Evolutionary conservation across 2,888 invertebrate genomes (phyloP).

Genomic region (Periphyllus acericola): DNA sequence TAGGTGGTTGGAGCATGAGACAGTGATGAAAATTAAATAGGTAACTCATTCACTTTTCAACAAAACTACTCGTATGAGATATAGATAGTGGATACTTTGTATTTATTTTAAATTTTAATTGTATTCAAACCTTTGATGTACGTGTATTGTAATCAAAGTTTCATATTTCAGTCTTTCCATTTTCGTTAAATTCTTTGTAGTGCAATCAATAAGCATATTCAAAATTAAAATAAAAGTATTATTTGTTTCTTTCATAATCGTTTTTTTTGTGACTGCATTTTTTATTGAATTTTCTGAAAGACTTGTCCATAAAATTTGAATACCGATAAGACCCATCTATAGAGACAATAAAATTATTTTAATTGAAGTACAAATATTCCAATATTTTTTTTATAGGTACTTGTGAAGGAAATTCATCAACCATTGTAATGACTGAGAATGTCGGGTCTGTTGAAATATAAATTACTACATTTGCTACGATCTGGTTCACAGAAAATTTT

Average conservation of each 20-base stretch:
- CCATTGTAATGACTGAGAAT: slow-evolving; percentile 85
- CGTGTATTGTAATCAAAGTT: slow-evolving; percentile 95
- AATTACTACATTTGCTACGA: slow-evolving; percentile 85
- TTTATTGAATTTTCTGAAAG: slow-evolving; percentile 90
- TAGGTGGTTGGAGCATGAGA: too few relatives aligned
- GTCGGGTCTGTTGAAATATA: slow-evolving; percentile 88
- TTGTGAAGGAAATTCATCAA: slow-evolving; percentile 95
- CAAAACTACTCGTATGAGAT: too few relatives aligned
- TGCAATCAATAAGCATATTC: slow-evolving; percentile 94
- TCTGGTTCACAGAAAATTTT: slow-evolving; percentile 89
- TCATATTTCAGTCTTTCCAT: slow-evolving; percentile 95
- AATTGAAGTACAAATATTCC: neutral
- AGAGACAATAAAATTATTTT: slow-evolving; percentile 59
- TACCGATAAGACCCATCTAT: slow-evolving; percentile 85
- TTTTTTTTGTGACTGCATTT: slow-evolving; percentile 91
- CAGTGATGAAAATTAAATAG: too few relatives aligned
- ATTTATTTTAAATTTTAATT: too few relatives aligned
- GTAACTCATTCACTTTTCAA: too few relatives aligned
- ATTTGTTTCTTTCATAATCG: slow-evolving; percentile 95
- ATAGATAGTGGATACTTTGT: too few relatives aligned
- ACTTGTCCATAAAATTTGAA: slow-evolving; percentile 97
- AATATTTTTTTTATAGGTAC: slow-evolving; percentile 67
- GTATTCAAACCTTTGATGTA: slow-evolving; percentile 98
- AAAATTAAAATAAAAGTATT: slow-evolving; percentile 91
- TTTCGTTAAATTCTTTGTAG: slow-evolving; percentile 88